Evolutionary conservation across 2,797 vertebrate genomes (phyloP), one percentile per base, ranked within the genome.

Genomic region (Lutjanus campechanus): DNA sequence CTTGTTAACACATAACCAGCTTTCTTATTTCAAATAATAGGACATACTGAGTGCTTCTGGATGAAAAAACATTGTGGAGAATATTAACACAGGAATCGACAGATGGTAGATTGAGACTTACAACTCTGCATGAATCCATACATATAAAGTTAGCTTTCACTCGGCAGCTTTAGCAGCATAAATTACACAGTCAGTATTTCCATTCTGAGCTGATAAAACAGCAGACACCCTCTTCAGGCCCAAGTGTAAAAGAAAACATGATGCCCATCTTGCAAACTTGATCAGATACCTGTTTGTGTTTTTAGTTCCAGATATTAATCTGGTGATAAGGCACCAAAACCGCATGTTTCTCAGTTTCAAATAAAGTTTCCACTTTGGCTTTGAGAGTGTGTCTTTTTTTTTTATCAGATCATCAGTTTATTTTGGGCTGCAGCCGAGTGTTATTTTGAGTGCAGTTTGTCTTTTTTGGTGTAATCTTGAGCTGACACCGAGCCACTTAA

Each of bases 401-500:
- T 64, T 16, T 17, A 49, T 63, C 64, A 51, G 36, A 67, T 51
- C 29, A 46, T 19, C 4, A 13, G 20, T 47, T 60, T 68, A 40
- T 67, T 44, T 67, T 15, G 8, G 8, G 29, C 62, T 20, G 22
- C 25, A 55, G 19, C 20, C 36, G 12, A 43, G 60, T 54, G n/a
- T 7, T 22, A 22, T 50, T 72, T 60, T 47, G 10, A 53, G 53
- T 8, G 0, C 1, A 5, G 19, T 65, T n/a, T 10, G 11, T 56
- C 6, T 47, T 19, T 53, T 40, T 53, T 47, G 36, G 17, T 51
- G 7, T 17, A 53, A 9, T 66, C 43, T 44, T 17, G 10, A 61
- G 19, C 47, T 50, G 50, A 65, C 63, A 49, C 10, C 4, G 17
- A 76, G 29, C 58, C 60, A 54, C 63, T 63, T 62, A 49, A 63